phyloP scores from a whole-genome alignment of 1,140 invertebrate species.

The Sinella curviseta region DNA sequence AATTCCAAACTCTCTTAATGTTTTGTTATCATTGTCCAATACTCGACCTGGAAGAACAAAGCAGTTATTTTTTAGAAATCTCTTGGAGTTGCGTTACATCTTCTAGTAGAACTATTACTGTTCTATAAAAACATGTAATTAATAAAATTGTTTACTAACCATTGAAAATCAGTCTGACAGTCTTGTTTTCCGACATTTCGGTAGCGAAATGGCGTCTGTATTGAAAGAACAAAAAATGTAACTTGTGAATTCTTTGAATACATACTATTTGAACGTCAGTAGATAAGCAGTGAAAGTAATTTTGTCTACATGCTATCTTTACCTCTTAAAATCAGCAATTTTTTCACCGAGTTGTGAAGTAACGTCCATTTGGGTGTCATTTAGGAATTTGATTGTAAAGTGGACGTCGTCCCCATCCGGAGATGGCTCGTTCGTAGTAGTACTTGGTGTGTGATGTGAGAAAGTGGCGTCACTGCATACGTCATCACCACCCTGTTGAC shows the following conservation, averaged over 20 bases:
- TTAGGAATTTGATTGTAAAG: constrained; percentile 71
- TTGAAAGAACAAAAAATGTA: constrained; percentile 32
- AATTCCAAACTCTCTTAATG: constrained; percentile 74
- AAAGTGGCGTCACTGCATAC: neutral
- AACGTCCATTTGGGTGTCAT: constrained; percentile 80
- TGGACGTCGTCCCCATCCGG: constrained; percentile 1
- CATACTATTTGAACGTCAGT: no score
- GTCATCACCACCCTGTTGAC: neutral
- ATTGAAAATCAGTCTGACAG: constrained; percentile 76
- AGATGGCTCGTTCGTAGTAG: neutral
- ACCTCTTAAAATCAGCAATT: constrained; percentile 86
- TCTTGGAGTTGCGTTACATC: no score
- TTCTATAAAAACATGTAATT: no score
- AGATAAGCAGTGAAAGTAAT: no score
- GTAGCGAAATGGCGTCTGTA: constrained; percentile 76
- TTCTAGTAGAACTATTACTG: no score
- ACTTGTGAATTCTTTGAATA: constrained; percentile 14
- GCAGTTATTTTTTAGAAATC: neutral
- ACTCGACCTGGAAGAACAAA: constrained; percentile 75
- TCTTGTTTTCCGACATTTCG: constrained; percentile 73
- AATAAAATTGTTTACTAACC: no score
- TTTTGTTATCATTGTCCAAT: constrained; percentile 71
- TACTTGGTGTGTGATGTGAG: neutral
- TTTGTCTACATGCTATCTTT: constrained; percentile 36
- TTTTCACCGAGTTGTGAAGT: constrained; percentile 72